These are phyloP conservation scores for Pandemis heparana DNA, from an alignment of 2,888 invertebrate genomes.

Conservation along the genomic window DNA sequence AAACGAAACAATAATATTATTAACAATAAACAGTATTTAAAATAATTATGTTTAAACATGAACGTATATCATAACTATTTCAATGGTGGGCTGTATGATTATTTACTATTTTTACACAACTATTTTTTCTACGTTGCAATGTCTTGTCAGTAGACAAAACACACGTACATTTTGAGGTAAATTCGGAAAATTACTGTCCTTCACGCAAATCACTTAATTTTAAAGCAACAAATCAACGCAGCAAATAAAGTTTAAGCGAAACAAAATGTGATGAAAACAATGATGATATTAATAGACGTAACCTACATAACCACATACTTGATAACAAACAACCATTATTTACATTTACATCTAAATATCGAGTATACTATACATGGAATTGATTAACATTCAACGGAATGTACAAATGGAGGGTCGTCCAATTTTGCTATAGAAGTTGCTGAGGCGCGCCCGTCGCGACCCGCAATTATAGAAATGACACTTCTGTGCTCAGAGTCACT, in stretches of 20 bases:
- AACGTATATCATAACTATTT: constrained; percentile 32
- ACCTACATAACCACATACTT: constrained; percentile 30
- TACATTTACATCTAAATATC: constrained; percentile 26
- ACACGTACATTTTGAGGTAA: constrained; percentile 24
- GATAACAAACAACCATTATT: constrained; percentile 28
- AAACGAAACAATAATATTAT: constrained; percentile 10
- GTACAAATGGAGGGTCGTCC: constrained; percentile 71
- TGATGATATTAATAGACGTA: constrained; percentile 19
- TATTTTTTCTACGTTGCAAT: constrained; percentile 10
- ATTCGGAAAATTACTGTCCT: constrained; percentile 2
- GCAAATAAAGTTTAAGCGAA: constrained; percentile 6
- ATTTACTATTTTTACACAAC: constrained; percentile 37
- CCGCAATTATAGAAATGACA: constrained; percentile 80
- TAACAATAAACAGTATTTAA: constrained; percentile 23
- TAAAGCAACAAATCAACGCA: constrained; percentile 10
- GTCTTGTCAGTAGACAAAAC: constrained; percentile 4
- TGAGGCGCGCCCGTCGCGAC: constrained; percentile 70
- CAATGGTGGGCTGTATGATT: constrained; percentile 46
- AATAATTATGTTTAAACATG: constrained; percentile 45
- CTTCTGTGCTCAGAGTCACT: constrained; percentile 82
- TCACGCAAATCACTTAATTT: constrained; percentile 3
- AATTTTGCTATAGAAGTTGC: constrained; percentile 68
- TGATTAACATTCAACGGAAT: constrained; percentile 72
- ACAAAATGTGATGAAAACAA: constrained; percentile 11
- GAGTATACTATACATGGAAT: constrained; percentile 41